Base-by-base conservation (phyloP, 2,113 vertebrate genomes). In the Nyctibius bracteatus region DNA sequence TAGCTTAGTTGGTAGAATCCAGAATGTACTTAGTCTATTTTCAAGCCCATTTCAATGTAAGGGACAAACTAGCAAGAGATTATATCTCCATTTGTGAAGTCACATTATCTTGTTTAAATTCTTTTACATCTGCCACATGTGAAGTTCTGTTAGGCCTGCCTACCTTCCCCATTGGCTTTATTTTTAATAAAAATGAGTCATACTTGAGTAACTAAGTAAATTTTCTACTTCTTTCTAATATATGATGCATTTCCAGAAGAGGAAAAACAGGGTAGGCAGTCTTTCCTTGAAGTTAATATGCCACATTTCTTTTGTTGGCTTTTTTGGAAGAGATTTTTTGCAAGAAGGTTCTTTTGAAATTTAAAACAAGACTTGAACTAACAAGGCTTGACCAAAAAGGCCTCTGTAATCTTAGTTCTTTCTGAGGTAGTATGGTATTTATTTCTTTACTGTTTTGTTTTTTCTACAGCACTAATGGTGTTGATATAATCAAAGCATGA, bases 121-220 rank as follows among this genome's bases (percentile, higher is more conserved):
- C 9, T 78, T 58, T 49, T 71, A 30, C 8, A 14, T 59, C 12
- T 67, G 20, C n/a, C 14, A 8, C 1, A 19, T 12, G 0, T 31
- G 18, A 82, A 65, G 17, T 77, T 85, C 55, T 43, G 1, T 61
- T 87, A 66, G 12, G 5, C 18, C 35, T 84, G 15, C 21, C 35
- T 80, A 10, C 28, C 15, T 85, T 86, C 19, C 7, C 21, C 66
- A 0, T 10, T 78, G 41, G 4, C 10, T 81, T 41, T 78, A n/a
- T 22, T 54, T 81, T n/a, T 66, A 54, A 8, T 62, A 21, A 66
- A 83, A 81, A 47, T 62, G 5, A 88, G 27, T 72, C 14, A 37
- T 0, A 2, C 19, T 67, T 75, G 17, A 23, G 15, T 59, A 58
- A 39, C 10, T 44, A 49, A 47, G 31, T 1, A 49, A 23, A 25